These are phyloP conservation scores for Drosophila bipectinata DNA, from an alignment of 1,140 invertebrate genomes.

Conservation along the genomic window DNA sequence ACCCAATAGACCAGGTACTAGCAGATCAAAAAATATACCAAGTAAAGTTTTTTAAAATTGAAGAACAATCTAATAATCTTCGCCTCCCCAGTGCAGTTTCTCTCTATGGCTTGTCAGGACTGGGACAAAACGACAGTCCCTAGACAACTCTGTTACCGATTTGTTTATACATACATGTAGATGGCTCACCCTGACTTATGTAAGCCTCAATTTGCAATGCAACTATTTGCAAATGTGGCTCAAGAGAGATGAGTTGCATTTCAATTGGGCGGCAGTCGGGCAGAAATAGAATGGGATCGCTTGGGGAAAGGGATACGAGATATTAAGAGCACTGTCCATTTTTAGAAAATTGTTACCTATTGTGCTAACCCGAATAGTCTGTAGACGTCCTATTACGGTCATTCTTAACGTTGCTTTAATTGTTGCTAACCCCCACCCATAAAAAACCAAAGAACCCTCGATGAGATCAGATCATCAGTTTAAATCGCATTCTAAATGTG, in stretches of 20 bases:
- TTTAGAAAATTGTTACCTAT: neutral
- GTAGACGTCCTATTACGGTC: conserved; percentile 1
- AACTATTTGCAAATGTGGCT: conserved; percentile 70
- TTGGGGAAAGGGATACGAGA: neutral
- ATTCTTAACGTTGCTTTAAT: conserved; percentile 11
- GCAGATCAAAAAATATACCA: too few relatives aligned
- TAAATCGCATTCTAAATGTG: conserved; percentile 47
- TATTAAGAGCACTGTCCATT: too few relatives aligned
- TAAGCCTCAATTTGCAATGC: conserved; percentile 59
- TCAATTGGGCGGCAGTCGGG: conserved; percentile 68
- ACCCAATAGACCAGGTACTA: too few relatives aligned
- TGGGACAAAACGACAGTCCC: conserved; percentile 5
- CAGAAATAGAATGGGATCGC: conserved; percentile 41
- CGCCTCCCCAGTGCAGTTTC: neutral
- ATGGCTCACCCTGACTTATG: conserved; percentile 45
- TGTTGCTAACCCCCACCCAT: neutral
- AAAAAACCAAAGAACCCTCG: conserved; percentile 4
- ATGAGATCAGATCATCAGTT: conserved; percentile 49
- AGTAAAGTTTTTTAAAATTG: neutral
- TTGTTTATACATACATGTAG: conserved; percentile 11
- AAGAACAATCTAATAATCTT: too few relatives aligned
- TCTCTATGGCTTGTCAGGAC: conserved; percentile 1
- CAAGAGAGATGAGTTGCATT: conserved; percentile 79
- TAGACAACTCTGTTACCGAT: conserved; percentile 30
- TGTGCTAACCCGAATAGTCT: neutral